A percentile compares a stretch with the other conserved stretches of the same genome.
Conservation (phyloP, 2,797 vertebrate genomes). For the Hybognathus amarus region DNA sequence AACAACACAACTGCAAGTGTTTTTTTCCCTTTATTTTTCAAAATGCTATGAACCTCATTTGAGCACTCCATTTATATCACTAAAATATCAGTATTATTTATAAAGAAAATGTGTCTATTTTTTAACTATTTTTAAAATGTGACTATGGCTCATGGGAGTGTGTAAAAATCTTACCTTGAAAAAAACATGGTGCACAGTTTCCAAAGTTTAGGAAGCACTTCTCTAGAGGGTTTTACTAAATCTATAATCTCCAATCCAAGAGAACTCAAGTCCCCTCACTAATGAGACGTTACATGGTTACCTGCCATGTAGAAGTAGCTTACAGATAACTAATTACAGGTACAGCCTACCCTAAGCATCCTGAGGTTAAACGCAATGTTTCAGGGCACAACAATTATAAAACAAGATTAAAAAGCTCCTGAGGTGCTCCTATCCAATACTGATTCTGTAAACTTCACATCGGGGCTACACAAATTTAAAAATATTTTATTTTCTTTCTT, state of each 20-base stretch:
- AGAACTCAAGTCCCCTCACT: constrained; percentile 2
- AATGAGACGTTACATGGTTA: constrained; percentile 31
- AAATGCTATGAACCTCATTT: no score
- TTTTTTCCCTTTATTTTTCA: no score
- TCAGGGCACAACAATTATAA: neutral
- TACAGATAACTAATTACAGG: neutral
- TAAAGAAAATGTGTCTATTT: neutral
- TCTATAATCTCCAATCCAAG: neutral
- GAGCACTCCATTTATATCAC: neutral
- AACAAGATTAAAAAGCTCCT: neutral
- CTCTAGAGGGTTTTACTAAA: neutral
- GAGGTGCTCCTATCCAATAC: neutral
- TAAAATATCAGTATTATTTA: neutral
- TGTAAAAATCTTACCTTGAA: neutral
- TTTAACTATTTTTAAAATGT: neutral
- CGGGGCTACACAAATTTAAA: neutral
- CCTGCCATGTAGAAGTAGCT: neutral
- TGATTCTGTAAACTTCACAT: neutral
- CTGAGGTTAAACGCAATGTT: neutral
- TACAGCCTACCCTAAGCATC: neutral
- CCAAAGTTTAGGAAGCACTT: neutral
- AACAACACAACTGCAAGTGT: no score
- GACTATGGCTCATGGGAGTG: neutral
- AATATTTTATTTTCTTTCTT: neutral
- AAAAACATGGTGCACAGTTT: neutral